These are phyloP conservation scores for Netelia melanura DNA, from an alignment of 2,888 invertebrate species.

Conservation along the genomic window DNA sequence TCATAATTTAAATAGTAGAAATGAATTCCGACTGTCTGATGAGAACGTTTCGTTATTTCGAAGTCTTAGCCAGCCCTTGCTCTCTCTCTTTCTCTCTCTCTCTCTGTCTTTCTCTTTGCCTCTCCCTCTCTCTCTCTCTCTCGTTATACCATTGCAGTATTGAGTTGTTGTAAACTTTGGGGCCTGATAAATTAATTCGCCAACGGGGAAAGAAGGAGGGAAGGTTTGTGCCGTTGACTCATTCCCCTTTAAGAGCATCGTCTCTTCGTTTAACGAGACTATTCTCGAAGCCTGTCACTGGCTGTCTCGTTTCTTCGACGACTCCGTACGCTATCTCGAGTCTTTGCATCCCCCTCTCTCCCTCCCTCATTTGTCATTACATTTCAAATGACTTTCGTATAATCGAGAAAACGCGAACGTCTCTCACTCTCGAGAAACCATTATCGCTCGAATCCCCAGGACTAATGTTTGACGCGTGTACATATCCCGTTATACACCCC, in stretches of 20 bases:
- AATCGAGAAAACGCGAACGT: constrained; percentile 29
- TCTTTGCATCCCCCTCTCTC: not conserved
- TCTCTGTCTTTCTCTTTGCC: not conserved
- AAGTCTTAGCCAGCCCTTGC: not conserved
- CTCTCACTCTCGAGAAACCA: constrained; percentile 17
- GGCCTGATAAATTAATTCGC: constrained; percentile 35
- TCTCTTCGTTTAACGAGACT: constrained; percentile 18
- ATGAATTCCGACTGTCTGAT: not conserved
- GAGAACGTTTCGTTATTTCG: too few relatives aligned
- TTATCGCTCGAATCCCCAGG: constrained; percentile 13
- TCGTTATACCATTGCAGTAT: not conserved
- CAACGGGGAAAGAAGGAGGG: not conserved
- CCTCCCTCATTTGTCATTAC: constrained; percentile 26
- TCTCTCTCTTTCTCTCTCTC: not conserved
- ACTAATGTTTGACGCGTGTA: constrained; percentile 5
- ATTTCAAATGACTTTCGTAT: constrained; percentile 41
- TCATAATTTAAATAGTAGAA: not conserved
- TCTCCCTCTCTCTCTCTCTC: not conserved
- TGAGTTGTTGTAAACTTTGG: constrained; percentile 12
- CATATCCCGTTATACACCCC: not conserved
- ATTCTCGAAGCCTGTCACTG: constrained; percentile 8
- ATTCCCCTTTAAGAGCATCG: not conserved
- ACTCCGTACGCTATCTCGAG: constrained; percentile 17
- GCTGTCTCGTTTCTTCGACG: constrained; percentile 33
- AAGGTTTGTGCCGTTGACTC: not conserved